phyloP scores from a whole-genome alignment of 2,888 invertebrate species.

The Tenthredo mesomela region DNA sequence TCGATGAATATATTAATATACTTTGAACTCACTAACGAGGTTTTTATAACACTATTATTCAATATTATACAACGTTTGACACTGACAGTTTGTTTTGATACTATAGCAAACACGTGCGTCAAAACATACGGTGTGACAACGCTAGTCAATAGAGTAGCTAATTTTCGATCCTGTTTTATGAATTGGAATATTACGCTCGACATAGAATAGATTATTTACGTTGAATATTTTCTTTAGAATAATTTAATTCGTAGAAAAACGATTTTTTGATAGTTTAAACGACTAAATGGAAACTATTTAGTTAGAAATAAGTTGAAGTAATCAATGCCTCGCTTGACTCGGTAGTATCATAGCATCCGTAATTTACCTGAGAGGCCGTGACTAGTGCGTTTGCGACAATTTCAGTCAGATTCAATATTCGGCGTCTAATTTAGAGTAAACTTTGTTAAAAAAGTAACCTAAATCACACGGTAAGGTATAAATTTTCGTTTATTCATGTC shows the following conservation, averaged over 20 bases:
- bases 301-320: not conserved
- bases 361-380: slow-evolving; percentile 1
- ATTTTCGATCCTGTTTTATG: not conserved
- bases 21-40: not conserved
- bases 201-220: not conserved
- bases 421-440: slow-evolving; percentile 17
- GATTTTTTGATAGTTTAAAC: not conserved
- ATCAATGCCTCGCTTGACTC: slow-evolving; percentile 6
- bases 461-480: slow-evolving; percentile 7
- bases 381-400: slow-evolving; percentile 41
- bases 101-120: not conserved
- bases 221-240: not conserved
- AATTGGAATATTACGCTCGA: not conserved
- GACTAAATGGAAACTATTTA: not conserved
- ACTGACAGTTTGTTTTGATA: slow-evolving; percentile 5
- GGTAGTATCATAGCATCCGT: slow-evolving; percentile 24
- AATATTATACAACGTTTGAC: not conserved
- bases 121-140: not conserved
- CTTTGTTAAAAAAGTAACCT: not conserved
- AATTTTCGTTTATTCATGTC: not conserved
- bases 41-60: not conserved
- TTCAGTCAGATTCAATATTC: not conserved
- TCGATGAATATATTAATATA: not conserved
- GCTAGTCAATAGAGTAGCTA: not conserved
- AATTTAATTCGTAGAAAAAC: not conserved